Percentiles rank a stretch among this genome's conserved stretches.
Evolutionary conservation across 2,113 vertebrate species (phyloP).

Genomic region (Riparia riparia): DNA sequence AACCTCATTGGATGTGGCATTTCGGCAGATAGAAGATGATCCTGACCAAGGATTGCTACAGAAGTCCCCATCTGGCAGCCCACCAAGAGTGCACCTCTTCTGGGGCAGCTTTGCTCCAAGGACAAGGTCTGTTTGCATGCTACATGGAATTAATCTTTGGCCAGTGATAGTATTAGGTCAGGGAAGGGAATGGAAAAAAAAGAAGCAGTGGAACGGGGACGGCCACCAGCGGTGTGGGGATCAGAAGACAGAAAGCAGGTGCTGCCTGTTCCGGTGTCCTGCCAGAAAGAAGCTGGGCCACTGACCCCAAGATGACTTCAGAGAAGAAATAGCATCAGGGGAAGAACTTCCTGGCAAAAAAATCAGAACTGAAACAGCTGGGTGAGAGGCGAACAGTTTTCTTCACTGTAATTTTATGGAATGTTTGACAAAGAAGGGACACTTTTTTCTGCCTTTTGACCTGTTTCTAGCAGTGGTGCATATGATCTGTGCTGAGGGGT

Average conservation of each 20-base stretch:
- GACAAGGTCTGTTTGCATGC: background rate
- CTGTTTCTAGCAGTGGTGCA: background rate
- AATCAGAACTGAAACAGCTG: background rate
- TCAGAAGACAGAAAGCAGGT: background rate
- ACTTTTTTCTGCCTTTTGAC: background rate
- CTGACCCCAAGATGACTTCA: background rate
- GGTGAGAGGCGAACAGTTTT: background rate
- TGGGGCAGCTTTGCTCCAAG: background rate
- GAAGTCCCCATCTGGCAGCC: background rate
- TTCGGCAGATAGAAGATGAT: background rate
- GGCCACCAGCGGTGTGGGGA: accelerated
- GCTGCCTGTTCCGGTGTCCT: background rate
- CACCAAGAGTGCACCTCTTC: background rate
- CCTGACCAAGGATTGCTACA: background rate
- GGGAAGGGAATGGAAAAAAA: background rate
- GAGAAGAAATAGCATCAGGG: background rate
- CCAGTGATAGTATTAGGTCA: background rate
- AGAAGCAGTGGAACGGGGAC: accelerated
- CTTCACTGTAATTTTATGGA: background rate
- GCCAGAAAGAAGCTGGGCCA: background rate
- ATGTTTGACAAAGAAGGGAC: background rate
- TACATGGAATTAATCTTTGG: background rate
- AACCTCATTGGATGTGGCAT: background rate
- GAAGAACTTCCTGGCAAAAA: background rate
- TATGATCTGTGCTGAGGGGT: background rate